Base-by-base conservation (phyloP, 1,140 invertebrate genomes). In the Elymnias hypermnestra region DNA sequence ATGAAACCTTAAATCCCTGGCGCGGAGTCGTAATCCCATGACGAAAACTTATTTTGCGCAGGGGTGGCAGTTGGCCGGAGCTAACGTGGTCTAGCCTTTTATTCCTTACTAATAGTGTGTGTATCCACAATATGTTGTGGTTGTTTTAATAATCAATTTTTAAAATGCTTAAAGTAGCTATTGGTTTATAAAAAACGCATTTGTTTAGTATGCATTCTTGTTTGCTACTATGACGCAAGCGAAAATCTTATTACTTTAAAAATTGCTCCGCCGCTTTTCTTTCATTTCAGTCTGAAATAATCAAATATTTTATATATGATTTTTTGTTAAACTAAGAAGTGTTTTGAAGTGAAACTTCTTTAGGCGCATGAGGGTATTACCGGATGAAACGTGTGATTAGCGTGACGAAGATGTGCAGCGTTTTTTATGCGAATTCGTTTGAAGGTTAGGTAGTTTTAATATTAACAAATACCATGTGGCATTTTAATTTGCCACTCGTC, bases 1-100 rank as follows among this genome's bases (percentile, higher is more conserved):
- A 82, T 83, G 82, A 83, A 85, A 83, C 78, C 82, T 83, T 83
- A 85, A 85, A 85, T 83, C 82, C 78, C 82, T 82, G 73, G 82
- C 83, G 72, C 73, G 68, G 63, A 82, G 64, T 83, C 73, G 69
- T 83, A 85, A 83, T 85, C 82, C 81, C 75, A 72, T 74, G 75
- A 72, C 77, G 72, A 76, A 66, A 73, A 71, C 72, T 73, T 67
- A 75, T 63, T 64, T 46, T 36, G 66, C 44, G 35, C 68, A 73
- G 70, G 67, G 72, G 70, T 69, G 81, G 56, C 78, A 85, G 78
- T 83, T 83, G 81, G 74, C 72, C 65, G 69, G 41, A 65, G 53
- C 70, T 83, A 84, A 84, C 79, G 75, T 54, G 81, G 75, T 84
- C 81, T 81, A 74, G 56, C 77, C 63, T 81, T 84, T 81, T 72